A percentile compares a stretch with the other conserved stretches of the same genome.
Evolutionary conservation across 2,113 vertebrate genomes (phyloP).

Genomic region (Piaya cayana): DNA sequence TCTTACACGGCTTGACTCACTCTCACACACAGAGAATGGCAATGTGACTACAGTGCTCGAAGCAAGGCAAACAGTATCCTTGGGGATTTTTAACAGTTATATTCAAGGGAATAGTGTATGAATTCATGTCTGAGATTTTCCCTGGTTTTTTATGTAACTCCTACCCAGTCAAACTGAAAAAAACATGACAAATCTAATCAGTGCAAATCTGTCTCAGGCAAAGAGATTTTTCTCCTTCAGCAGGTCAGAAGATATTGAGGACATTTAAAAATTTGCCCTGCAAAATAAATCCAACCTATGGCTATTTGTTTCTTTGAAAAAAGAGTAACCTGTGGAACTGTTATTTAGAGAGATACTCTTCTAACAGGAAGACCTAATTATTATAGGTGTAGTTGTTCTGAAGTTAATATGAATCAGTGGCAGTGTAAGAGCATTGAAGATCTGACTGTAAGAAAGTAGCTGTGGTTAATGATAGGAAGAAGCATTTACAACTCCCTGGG

Average conservation of each 20-base stretch:
- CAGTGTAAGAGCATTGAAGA: background rate
- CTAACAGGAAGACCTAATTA: background rate
- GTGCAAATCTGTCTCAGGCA: background rate
- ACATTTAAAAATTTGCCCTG: background rate
- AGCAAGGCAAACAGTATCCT: constrained; percentile 4
- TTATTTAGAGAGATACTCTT: background rate
- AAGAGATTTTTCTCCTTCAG: background rate
- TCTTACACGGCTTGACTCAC: background rate
- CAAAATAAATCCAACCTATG: background rate
- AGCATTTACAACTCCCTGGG: background rate
- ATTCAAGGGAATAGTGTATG: background rate
- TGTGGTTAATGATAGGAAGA: background rate
- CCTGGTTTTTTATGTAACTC: background rate
- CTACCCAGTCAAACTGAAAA: constrained; percentile 15
- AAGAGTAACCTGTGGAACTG: background rate
- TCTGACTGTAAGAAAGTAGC: background rate
- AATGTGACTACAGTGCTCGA: background rate
- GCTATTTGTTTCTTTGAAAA: background rate
- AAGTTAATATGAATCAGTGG: background rate
- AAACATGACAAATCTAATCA: background rate
- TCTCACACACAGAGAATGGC: constrained; percentile 19
- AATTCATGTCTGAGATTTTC: constrained; percentile 30
- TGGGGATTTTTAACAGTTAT: constrained; percentile 1
- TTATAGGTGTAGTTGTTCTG: background rate
- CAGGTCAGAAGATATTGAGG: background rate